These are phyloP conservation scores for Heliconius sara DNA, from an alignment of 2,888 invertebrate species.

Conservation along the genomic window DNA sequence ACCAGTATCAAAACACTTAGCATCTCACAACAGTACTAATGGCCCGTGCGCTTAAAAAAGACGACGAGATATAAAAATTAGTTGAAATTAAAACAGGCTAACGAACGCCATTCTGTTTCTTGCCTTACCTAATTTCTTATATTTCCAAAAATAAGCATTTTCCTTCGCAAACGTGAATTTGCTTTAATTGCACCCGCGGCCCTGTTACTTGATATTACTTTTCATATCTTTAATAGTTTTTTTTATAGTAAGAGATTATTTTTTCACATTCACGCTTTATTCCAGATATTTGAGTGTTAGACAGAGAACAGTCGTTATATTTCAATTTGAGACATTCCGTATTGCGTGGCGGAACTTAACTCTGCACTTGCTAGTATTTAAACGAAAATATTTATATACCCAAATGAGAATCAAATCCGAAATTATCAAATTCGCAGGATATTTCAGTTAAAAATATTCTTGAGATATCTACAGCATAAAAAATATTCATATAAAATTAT, in stretches of 20 bases:
- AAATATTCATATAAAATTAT: neutral
- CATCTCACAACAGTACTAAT: constrained; percentile 64
- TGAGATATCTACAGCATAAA: no score
- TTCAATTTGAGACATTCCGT: neutral
- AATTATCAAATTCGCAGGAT: no score
- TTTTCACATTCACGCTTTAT: neutral
- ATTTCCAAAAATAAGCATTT: constrained; percentile 35
- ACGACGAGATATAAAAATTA: constrained; percentile 82
- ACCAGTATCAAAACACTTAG: constrained; percentile 62
- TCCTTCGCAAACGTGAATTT: constrained; percentile 29
- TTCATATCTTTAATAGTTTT: neutral
- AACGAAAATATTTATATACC: no score
- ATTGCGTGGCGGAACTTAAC: neutral
- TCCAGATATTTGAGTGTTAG: neutral
- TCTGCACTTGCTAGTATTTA: no score
- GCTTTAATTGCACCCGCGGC: constrained; percentile 24
- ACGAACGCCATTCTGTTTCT: constrained; percentile 77
- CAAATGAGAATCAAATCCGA: no score
- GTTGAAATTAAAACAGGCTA: constrained; percentile 84
- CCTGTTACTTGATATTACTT: constrained; percentile 1
- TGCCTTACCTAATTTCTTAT: constrained; percentile 43
- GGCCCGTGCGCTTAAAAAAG: constrained; percentile 78
- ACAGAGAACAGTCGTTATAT: neutral
- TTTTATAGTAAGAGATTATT: neutral
- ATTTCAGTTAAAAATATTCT: no score